Evolutionary conservation across 1,140 invertebrate genomes (phyloP), one percentile per base, ranked within the genome.

Genomic region (Pogonomyrmex barbatus): DNA sequence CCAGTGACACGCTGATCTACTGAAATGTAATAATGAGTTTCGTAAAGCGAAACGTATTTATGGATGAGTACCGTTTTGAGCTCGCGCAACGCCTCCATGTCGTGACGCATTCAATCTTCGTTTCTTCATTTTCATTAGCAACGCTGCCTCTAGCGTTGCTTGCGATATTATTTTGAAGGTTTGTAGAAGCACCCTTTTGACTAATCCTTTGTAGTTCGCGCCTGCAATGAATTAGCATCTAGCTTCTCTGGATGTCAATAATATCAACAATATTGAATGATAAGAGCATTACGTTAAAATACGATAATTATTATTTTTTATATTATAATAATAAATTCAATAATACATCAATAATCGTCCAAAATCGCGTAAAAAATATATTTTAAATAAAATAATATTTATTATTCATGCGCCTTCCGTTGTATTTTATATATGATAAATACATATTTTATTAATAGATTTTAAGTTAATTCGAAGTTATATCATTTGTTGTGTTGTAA

Each of bases 121-220:
- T 82, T 60, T 82, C 79, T 82, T 71, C 79, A 50, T 82, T 54
- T 82, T 82, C 52, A 73, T 82, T 82, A 82, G 79, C 79, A 82
- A 5, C 42, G 52, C 67, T 73, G 67, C 47, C 65, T 82, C 45
- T 73, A 73, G 52, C 17, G 52, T 82, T 52, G 79, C 79, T 82
- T 60, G 47, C 67, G 30, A 58, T 2, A 39, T 42, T 71, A 58
- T 67, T 79, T 79, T 36, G 67, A 73, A 39, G 52, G 24, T 3
- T 5, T 6, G 42, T 58, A 71, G 50, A 82, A 82, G 39, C 36
- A 82, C 14, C 78, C 78, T 71, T 82, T 82, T 33, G 52, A 60
- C 67, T 82, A 71, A 82, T 17, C 42, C 79, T 82, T 73, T 82
- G 67, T 71, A 58, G 12, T 42, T 56, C 52, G 30, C 52, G 65